Percentiles rank a stretch among this genome's conserved stretches.
phyloP scores from a whole-genome alignment of 1,140 invertebrate species.

The Megalopta genalis region DNA sequence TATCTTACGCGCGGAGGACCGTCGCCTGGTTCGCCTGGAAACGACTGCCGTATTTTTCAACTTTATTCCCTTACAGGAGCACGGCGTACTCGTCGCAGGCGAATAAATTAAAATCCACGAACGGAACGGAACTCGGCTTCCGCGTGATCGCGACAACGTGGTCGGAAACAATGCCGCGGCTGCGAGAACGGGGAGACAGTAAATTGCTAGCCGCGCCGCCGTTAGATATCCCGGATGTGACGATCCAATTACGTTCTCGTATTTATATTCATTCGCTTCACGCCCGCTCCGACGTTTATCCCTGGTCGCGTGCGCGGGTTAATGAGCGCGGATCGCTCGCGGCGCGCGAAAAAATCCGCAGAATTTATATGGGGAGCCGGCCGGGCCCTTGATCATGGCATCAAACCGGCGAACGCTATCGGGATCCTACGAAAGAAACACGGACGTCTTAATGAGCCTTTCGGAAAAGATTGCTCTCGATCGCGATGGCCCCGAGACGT shows the following conservation, averaged over 20 bases:
- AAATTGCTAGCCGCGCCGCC: constrained; percentile 44
- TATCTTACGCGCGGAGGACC: not conserved
- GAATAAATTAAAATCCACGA: not conserved
- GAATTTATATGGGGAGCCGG: constrained; percentile 40
- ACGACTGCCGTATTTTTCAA: not conserved
- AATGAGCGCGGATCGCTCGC: constrained; percentile 35
- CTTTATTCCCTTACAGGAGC: not conserved
- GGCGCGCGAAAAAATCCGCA: constrained; percentile 38
- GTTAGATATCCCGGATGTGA: constrained; percentile 58
- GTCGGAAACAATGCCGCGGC: not conserved
- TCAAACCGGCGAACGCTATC: not conserved
- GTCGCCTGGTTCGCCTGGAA: too few species aligned
- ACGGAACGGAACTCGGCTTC: not conserved
- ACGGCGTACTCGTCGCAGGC: not conserved
- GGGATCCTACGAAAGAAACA: not conserved
- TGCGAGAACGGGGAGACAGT: constrained; percentile 28
- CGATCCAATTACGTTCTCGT: constrained; percentile 54
- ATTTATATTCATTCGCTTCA: constrained; percentile 57
- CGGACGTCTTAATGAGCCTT: not conserved
- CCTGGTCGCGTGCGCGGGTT: constrained; percentile 53
- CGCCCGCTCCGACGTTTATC: constrained; percentile 34
- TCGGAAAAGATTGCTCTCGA: not conserved
- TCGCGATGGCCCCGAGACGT: too few species aligned
- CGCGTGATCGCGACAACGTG: not conserved
- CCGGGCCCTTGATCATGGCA: not conserved